Evolutionary conservation across 2,888 invertebrate species (phyloP).

Genomic region (Anoncus sp.): DNA sequence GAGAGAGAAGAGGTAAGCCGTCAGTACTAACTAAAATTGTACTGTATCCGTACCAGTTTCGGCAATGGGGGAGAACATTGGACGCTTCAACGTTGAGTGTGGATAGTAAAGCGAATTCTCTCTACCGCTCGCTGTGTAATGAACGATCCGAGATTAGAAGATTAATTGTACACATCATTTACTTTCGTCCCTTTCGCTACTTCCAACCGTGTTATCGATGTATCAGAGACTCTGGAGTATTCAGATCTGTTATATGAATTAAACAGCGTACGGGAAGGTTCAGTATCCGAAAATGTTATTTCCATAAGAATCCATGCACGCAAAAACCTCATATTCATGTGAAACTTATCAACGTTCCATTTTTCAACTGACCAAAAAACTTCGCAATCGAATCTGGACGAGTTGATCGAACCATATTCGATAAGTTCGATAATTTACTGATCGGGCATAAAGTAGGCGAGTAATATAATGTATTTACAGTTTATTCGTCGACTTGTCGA

Average conservation of each 20-base stretch:
- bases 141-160: constrained; percentile 50
- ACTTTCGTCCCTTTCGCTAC: constrained; percentile 13
- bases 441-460: background rate
- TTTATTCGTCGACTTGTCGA: constrained; percentile 24
- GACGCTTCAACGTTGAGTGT: constrained; percentile 23
- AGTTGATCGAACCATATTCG: background rate
- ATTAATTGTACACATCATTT: constrained; percentile 45
- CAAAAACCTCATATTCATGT: too few relatives aligned
- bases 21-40: constrained; percentile 57
- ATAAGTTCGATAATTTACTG: background rate
- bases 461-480: constrained; percentile 20
- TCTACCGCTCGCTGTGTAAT: constrained; percentile 30
- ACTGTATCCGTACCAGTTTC: constrained; percentile 51
- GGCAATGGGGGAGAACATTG: constrained; percentile 45
- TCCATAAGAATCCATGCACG: too few relatives aligned
- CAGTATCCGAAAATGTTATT: background rate
- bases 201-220: constrained; percentile 17
- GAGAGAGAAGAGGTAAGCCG: constrained; percentile 11
- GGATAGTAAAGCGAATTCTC: constrained; percentile 39
- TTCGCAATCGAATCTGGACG: background rate
- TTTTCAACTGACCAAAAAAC: too few relatives aligned
- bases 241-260: background rate
- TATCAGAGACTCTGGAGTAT: background rate
- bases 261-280: background rate
- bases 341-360: too few relatives aligned